These are phyloP conservation scores for Bedellia somnulentella DNA, from an alignment of 2,888 invertebrate species.

Conservation along the genomic window DNA sequence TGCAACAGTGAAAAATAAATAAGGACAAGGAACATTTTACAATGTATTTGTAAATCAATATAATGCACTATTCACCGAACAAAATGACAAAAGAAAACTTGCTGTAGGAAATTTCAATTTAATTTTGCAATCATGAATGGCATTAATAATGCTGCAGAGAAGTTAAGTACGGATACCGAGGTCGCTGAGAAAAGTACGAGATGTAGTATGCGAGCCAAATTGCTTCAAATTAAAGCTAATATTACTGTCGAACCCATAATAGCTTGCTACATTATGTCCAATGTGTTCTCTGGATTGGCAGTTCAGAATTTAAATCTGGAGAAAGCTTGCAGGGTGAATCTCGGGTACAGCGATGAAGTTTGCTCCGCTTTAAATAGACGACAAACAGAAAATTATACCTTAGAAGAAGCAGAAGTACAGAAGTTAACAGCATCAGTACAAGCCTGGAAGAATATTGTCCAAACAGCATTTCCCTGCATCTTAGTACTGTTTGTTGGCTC, in stretches of 20 bases:
- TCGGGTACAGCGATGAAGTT: slow-evolving; percentile 70
- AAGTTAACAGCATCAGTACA: slow-evolving; percentile 60
- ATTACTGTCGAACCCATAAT: slow-evolving; percentile 72
- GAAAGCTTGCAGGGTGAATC: slow-evolving; percentile 83
- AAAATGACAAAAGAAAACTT: no score
- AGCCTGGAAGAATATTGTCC: slow-evolving; percentile 60
- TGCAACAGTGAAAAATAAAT: no score
- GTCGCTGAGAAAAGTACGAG: no score
- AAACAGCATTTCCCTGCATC: slow-evolving; percentile 58
- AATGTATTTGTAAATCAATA: no score
- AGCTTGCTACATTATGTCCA: slow-evolving; percentile 69
- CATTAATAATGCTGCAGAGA: slow-evolving; percentile 8
- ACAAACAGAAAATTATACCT: slow-evolving; percentile 70
- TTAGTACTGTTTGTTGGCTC: slow-evolving; percentile 63
- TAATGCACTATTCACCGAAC: no score
- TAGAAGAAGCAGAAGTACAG: slow-evolving; percentile 66
- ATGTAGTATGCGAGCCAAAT: slow-evolving; percentile 40
- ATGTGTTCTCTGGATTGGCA: slow-evolving; percentile 71
- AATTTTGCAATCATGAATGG: slow-evolving; percentile 6
- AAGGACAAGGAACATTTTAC: no score
- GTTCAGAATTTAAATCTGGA: slow-evolving; percentile 84
- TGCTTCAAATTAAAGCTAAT: slow-evolving; percentile 56
- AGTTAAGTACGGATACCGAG: slow-evolving; percentile 1
- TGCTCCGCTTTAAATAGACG: slow-evolving; percentile 75
- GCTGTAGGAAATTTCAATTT: no score